A percentile compares a stretch with the other conserved stretches of the same genome.
These are phyloP conservation scores for Limosa lapponica DNA, from an alignment of 2,797 vertebrate genomes.

Conservation along the genomic window DNA sequence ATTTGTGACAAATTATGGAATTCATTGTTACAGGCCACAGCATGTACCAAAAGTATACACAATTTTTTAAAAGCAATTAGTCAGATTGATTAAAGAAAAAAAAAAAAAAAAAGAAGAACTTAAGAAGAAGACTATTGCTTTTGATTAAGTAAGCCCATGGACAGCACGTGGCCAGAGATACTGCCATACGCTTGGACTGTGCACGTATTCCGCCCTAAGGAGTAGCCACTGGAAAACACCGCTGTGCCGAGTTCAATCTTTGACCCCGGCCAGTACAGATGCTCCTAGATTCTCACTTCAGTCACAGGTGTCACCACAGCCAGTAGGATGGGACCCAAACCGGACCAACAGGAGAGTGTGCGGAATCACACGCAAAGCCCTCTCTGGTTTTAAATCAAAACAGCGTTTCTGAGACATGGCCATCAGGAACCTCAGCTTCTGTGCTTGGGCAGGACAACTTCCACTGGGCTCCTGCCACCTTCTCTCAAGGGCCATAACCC, in stretches of 20 bases:
- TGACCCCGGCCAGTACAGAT: background rate
- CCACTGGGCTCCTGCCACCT: background rate
- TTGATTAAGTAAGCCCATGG: background rate
- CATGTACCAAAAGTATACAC: background rate
- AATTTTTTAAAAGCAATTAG: background rate
- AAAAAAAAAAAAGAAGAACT: background rate
- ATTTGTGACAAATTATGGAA: background rate
- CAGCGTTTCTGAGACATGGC: background rate
- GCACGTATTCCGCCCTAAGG: too few species aligned
- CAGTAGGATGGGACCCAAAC: background rate
- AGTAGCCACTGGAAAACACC: background rate
- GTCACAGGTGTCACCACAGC: background rate
- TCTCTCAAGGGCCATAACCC: background rate
- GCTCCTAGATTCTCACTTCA: background rate
- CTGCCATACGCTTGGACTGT: rapidly evolving
- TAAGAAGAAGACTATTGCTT: background rate
- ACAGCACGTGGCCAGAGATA: background rate
- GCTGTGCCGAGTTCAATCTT: background rate
- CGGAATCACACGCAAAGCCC: rapidly evolving
- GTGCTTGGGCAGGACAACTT: background rate
- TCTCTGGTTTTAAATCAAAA: background rate
- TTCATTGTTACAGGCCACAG: background rate
- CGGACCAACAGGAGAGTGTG: background rate
- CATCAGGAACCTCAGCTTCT: background rate
- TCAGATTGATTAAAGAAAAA: background rate